Conservation (phyloP, 2,888 invertebrate genomes). For the Copidosoma aretas region DNA sequence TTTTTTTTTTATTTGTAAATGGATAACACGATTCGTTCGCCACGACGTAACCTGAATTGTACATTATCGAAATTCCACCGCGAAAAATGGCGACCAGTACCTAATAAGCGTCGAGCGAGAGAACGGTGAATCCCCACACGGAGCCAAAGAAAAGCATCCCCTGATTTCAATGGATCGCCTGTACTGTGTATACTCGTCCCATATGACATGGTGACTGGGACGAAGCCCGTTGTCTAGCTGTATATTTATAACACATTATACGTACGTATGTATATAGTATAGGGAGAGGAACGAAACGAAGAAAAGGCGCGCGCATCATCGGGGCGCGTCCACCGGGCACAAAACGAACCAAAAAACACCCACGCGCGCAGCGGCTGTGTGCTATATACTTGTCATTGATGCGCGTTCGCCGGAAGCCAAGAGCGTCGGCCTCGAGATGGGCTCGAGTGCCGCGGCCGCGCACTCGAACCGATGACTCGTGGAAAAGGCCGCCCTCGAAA, state of each 20-base stretch:
- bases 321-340: not conserved
- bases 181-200: no score
- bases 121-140: conserved; percentile 41
- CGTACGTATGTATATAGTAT: conserved; percentile 17
- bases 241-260: not conserved
- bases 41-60: no score
- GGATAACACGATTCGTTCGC: no score
- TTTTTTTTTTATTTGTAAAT: no score
- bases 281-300: conserved; percentile 1
- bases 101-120: no score
- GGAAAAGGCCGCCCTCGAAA: conserved; percentile 2
- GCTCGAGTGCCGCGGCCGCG: not conserved
- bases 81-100: no score
- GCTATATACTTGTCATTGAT: no score
- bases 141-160: conserved; percentile 50
- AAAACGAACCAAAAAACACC: not conserved
- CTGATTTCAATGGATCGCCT: not conserved
- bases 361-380: no score
- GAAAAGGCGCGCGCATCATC: not conserved
- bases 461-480: conserved; percentile 29
- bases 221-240: no score
- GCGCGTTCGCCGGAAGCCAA: not conserved
- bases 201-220: no score
- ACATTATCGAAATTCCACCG: no score
- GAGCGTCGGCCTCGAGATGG: not conserved